A percentile compares a stretch with the other conserved stretches of the same genome.
phyloP scores from a whole-genome alignment of 2,797 vertebrate genomes.

The Smutsia gigantea region DNA sequence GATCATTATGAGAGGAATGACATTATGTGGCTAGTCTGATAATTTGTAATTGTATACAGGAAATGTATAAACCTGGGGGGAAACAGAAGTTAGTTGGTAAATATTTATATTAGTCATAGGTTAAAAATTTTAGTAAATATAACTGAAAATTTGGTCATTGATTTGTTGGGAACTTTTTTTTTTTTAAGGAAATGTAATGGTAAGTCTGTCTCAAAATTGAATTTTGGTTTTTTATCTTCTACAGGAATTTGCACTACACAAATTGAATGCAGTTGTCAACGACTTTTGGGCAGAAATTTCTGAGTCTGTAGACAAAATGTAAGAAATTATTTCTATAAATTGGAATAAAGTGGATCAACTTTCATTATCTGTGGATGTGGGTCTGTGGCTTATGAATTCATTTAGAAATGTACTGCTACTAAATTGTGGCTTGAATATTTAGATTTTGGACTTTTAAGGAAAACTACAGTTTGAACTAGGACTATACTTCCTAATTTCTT shows the following conservation, averaged over 20 bases:
- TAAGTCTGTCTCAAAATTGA: conserved; percentile 33
- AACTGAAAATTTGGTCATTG: not conserved
- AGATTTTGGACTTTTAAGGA: conserved; percentile 57
- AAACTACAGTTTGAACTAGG: not conserved
- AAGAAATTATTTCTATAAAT: conserved; percentile 83
- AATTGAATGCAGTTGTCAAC: conserved; percentile 97
- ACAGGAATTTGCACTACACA: conserved; percentile 99
- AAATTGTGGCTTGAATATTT: conserved; percentile 58
- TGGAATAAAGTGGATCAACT: conserved; percentile 4
- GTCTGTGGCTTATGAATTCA: conserved; percentile 20
- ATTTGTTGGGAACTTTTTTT: conserved; percentile 8
- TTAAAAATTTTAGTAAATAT: conserved; percentile 44
- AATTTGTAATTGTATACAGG: conserved; percentile 38
- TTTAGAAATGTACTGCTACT: conserved; percentile 49
- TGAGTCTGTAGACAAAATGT: conserved; percentile 99
- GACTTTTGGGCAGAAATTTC: conserved; percentile 99
- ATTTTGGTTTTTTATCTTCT: conserved; percentile 65
- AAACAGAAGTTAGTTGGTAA: not conserved
- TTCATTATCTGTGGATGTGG: conserved; percentile 25
- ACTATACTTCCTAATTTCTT: conserved; percentile 64
- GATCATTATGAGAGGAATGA: conserved; percentile 1
- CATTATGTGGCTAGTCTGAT: not conserved
- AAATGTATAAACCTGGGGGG: conserved; percentile 26
- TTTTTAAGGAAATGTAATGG: conserved; percentile 10
- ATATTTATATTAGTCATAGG: conserved; percentile 30